A percentile compares a stretch with the other conserved stretches of the same genome.
These are phyloP conservation scores for Periophthalmodon schlosseri DNA, from an alignment of 2,113 vertebrate species.

Conservation along the genomic window DNA sequence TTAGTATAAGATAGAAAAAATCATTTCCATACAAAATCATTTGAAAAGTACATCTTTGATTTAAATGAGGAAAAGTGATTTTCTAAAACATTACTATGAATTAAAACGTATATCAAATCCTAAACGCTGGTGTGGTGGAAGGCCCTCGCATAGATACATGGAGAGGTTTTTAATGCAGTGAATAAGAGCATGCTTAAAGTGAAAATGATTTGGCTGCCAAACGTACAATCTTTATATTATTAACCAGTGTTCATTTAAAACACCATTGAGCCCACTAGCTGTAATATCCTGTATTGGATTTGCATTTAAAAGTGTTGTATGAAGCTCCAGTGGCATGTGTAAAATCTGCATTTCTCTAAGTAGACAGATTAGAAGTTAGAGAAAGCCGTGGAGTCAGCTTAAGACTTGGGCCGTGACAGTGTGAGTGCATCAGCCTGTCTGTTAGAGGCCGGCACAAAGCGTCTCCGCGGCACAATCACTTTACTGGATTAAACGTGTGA, in stretches of 20 bases:
- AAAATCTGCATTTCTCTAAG: slow-evolving; percentile 1
- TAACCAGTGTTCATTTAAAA: background rate
- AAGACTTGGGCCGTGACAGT: slow-evolving; percentile 9
- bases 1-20: no score
- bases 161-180: no score
- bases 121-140: no score
- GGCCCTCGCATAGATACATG: no score
- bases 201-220: background rate
- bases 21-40: no score
- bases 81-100: no score
- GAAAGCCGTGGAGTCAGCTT: slow-evolving; percentile 1
- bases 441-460: slow-evolving; percentile 5
- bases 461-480: background rate
- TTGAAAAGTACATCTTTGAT: no score
- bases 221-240: background rate
- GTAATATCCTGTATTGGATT: background rate
- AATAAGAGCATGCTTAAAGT: no score
- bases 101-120: no score
- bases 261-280: background rate
- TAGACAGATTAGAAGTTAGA: background rate
- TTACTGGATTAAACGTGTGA: slow-evolving; percentile 16
- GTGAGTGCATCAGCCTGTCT: background rate
- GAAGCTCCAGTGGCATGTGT: background rate
- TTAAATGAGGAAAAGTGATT: no score
- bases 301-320: background rate